These are phyloP conservation scores for Vidua macroura DNA, from an alignment of 2,113 vertebrate genomes.

Conservation along the genomic window DNA sequence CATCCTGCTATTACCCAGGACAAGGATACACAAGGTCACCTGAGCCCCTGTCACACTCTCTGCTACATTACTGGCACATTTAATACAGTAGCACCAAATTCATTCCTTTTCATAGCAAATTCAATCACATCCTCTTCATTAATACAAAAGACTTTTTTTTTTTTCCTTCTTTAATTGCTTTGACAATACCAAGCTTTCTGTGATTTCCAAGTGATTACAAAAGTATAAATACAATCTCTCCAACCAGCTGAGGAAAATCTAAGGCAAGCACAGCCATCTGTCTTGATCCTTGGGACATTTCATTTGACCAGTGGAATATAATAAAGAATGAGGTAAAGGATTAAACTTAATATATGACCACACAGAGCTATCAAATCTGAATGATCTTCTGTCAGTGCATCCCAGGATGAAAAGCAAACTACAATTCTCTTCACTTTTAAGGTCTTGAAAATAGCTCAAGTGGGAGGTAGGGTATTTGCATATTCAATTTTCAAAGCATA, in stretches of 20 bases:
- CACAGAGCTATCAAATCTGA: background rate
- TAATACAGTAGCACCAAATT: background rate
- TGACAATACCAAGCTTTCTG: background rate
- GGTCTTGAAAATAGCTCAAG: constrained; percentile 51
- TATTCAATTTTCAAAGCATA: constrained; percentile 47
- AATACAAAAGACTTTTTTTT: background rate
- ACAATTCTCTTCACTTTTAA: constrained; percentile 33
- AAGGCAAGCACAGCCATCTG: background rate
- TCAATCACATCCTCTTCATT: background rate
- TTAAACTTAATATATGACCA: background rate
- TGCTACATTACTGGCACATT: background rate
- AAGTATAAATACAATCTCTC: background rate
- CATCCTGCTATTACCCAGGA: constrained; percentile 73
- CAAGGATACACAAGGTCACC: constrained; percentile 78
- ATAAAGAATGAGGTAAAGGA: background rate
- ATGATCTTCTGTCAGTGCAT: background rate
- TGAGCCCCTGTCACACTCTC: background rate
- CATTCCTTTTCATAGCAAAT: background rate
- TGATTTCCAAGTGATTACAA: background rate
- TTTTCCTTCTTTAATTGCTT: background rate
- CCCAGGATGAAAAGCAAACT: constrained; percentile 30
- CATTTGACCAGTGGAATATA: background rate
- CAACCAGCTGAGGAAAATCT: background rate
- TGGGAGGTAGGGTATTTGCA: constrained; percentile 55
- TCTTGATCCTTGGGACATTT: background rate